These are phyloP conservation scores for Troides helena DNA, from an alignment of 2,888 invertebrate species.

Conservation along the genomic window DNA sequence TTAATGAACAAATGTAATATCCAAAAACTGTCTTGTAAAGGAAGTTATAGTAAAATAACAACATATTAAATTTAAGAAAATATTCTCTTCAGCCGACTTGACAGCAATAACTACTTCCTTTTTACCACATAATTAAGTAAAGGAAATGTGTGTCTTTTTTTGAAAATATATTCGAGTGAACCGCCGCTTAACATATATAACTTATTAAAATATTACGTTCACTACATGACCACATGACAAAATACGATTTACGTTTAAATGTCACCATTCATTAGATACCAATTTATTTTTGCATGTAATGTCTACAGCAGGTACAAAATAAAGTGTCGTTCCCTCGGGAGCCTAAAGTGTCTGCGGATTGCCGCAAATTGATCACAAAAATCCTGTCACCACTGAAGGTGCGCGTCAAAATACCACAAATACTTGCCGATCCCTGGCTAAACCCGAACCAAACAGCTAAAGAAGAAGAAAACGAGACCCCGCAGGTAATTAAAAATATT, in stretches of 20 bases:
- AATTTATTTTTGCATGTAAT: conserved; percentile 2
- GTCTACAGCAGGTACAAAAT: conserved; percentile 85
- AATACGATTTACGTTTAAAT: neutral
- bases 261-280: neutral
- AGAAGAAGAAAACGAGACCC: conserved; percentile 56
- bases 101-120: neutral
- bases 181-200: too few relatives aligned
- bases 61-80: neutral
- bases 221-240: too few relatives aligned
- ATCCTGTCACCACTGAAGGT: conserved; percentile 85
- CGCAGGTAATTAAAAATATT: conserved; percentile 32
- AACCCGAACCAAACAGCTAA: conserved; percentile 61
- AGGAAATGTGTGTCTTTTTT: neutral
- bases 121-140: neutral
- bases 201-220: too few relatives aligned
- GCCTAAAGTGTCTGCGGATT: conserved; percentile 82
- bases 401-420: conserved; percentile 83
- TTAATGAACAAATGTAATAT: neutral
- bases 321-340: conserved; percentile 84
- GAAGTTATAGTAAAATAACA: neutral
- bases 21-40: neutral
- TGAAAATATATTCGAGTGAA: neutral
- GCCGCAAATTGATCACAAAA: conserved; percentile 84
- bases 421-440: conserved; percentile 85
- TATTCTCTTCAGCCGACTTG: neutral